Evolutionary conservation across 2,797 vertebrate species (phyloP).

Genomic region (Gallinago nigripennis): DNA sequence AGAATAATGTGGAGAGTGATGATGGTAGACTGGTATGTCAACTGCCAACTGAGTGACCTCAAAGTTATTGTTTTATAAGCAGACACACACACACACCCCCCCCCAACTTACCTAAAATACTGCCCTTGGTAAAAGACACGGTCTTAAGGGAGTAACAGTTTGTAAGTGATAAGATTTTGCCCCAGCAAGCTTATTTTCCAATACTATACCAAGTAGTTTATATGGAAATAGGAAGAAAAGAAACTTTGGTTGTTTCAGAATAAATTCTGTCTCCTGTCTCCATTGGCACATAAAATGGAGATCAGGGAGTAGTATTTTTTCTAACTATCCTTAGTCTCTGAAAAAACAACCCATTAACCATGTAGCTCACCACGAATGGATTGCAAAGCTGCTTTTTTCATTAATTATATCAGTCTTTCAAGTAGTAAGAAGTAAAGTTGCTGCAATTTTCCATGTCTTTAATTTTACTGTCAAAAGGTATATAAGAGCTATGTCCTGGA

Average conservation of each 20-base stretch:
- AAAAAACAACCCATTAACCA: conserved; percentile 61
- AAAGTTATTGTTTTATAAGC: not conserved
- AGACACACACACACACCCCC: rapidly evolving
- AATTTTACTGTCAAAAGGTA: conserved; percentile 74
- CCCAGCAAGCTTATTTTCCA: not conserved
- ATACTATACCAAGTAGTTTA: not conserved
- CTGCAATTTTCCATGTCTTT: conserved; percentile 68
- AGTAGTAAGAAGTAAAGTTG: conserved; percentile 58
- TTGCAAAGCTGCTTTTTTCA: conserved; percentile 46
- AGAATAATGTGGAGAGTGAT: not conserved
- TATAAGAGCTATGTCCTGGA: conserved; percentile 55
- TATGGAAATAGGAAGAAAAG: conserved; percentile 30
- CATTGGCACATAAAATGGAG: conserved; percentile 44
- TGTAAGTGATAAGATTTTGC: not conserved
- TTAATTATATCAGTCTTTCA: conserved; percentile 68
- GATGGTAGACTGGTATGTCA: not conserved
- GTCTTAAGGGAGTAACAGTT: not conserved
- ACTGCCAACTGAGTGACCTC: not conserved
- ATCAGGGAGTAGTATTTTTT: conserved; percentile 56
- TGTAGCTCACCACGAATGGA: conserved; percentile 53
- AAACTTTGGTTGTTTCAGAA: conserved; percentile 61
- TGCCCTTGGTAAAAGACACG: not conserved
- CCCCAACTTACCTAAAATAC: not conserved
- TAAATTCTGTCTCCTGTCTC: conserved; percentile 47
- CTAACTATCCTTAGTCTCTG: conserved; percentile 18